These are phyloP conservation scores for Dermatemys mawii DNA, from an alignment of 2,113 vertebrate species.

Conservation along the genomic window DNA sequence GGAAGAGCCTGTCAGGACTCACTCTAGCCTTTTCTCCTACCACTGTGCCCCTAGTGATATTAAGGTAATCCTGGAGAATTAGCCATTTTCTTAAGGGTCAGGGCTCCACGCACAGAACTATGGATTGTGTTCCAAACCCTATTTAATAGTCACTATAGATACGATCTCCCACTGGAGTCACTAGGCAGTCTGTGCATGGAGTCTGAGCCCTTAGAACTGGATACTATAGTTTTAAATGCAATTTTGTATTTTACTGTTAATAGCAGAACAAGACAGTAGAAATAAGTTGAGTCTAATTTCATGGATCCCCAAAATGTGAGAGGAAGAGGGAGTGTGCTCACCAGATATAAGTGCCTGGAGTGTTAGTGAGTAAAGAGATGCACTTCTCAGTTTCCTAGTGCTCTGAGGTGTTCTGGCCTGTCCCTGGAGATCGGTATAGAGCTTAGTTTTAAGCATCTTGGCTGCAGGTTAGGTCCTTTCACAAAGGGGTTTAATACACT, in stretches of 20 bases:
- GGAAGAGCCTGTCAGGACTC: not conserved
- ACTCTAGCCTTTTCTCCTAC: not conserved
- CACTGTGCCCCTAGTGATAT: not conserved
- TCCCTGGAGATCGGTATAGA: not conserved
- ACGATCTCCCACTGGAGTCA: not conserved
- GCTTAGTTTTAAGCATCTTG: not conserved
- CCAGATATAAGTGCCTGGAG: not conserved
- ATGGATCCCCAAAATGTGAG: too few species aligned
- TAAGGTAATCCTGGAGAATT: not conserved
- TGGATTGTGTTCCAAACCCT: not conserved
- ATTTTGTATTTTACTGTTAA: not conserved
- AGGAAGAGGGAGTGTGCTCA: not conserved
- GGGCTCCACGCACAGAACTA: not conserved
- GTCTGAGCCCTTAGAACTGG: not conserved
- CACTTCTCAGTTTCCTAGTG: too few species aligned
- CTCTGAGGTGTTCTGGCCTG: not conserved
- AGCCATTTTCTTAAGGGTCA: too few species aligned
- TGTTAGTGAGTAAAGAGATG: too few species aligned
- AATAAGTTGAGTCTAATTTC: not conserved
- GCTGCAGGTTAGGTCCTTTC: not conserved
- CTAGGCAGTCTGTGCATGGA: not conserved
- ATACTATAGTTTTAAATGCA: accelerated
- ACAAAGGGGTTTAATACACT: not conserved
- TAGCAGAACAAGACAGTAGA: not conserved
- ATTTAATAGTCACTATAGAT: not conserved